Evolutionary conservation across 2,888 invertebrate genomes (phyloP), one percentile per base, ranked within the genome.

Genomic region (Antheraea yamamai): DNA sequence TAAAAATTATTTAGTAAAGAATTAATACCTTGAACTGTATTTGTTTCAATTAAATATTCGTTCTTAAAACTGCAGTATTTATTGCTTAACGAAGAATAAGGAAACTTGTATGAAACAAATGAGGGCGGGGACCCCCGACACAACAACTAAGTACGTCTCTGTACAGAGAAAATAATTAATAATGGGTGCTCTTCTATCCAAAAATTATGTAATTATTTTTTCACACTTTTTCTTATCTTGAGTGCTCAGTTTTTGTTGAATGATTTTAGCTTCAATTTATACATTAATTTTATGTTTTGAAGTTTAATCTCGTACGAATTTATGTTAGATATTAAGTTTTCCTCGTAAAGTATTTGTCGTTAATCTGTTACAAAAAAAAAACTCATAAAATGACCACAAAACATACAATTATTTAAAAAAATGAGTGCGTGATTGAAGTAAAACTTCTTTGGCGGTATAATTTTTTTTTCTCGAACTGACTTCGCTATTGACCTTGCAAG

Each of bases 281-380:
- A 64, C 26, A 20, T 66, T 74, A 76, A 74, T 73, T 76, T 0
- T 66, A 20, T 20, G 73, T 72, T 77, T 73, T 74, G 47, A 72
- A 72, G 75, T 74, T 77, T 7, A 47, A 47, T 7, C 47, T 47
- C 12, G 76, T 76, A 81, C 77, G 77, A 79, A 68, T 77, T 80
- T 76, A 82, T 78, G 71, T 76, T 39, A 68, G 76, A 75, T 26
- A 61, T 66, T 75, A 76, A 0, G 73, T 75, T 75, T 74, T 75
- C 72, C 73, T 76, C 58, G 23, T 75, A 74, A 76, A 77, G 71
- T 12, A 75, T 74, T 72, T 61, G n/a, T 8, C 55, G 8, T 6
- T 55, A 20, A 55, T 55, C 23, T 23, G 23, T 61, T 61, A 23
- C 12, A 26, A 61, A 12, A 23, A 61, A 2, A 12, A 23, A 61